A percentile compares a stretch with the other conserved stretches of the same genome.
These are phyloP conservation scores for Zele albiditarsus DNA, from an alignment of 2,888 invertebrate species.

Conservation along the genomic window DNA sequence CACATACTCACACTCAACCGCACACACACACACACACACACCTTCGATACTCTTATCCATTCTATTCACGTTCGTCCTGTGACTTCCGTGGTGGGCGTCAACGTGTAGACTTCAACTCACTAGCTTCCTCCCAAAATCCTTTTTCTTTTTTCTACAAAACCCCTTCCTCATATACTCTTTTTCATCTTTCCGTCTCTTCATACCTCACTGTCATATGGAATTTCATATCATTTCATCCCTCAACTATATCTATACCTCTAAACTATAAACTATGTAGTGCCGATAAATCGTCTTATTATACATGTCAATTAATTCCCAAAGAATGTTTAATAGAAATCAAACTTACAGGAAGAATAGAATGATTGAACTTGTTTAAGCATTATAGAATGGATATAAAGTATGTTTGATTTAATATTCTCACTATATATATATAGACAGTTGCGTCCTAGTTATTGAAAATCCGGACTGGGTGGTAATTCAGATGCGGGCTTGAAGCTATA, in stretches of 20 bases:
- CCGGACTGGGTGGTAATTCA: not conserved
- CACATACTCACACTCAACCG: not conserved
- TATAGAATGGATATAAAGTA: no score
- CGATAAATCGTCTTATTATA: not conserved
- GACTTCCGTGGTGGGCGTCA: conserved; percentile 1
- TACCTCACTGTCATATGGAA: not conserved
- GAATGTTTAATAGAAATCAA: not conserved
- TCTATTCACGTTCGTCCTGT: not conserved
- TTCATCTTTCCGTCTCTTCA: not conserved
- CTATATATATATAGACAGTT: conserved; percentile 1
- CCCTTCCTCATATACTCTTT: not conserved
- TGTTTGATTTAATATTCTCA: not conserved
- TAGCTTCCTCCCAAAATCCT: not conserved
- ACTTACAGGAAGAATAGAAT: no score
- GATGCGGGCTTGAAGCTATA: conserved; percentile 11
- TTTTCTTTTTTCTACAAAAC: not conserved
- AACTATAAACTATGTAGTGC: conserved; percentile 12
- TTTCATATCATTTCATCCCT: not conserved
- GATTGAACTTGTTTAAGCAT: no score
- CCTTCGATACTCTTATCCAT: not conserved
- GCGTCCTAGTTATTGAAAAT: conserved; percentile 3
- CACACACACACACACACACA: not conserved
- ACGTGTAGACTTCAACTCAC: not conserved
- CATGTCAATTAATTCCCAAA: conserved; percentile 19
- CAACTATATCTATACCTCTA: not conserved